Base-by-base conservation (phyloP, 2,797 vertebrate genomes). In the Hybognathus amarus region DNA sequence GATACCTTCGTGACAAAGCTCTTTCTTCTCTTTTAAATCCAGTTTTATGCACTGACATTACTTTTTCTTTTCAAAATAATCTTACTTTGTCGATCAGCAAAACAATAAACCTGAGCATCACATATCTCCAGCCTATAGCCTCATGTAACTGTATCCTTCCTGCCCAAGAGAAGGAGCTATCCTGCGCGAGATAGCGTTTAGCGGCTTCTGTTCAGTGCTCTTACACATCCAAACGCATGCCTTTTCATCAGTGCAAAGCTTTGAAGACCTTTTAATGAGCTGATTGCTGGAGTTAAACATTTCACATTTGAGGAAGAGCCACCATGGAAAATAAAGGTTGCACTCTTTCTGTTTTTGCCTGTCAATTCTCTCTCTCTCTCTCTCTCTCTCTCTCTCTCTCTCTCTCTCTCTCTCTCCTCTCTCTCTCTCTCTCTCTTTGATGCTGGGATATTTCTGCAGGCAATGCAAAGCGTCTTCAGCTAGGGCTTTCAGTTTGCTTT, bases 151-250 rank as follows among this genome's bases (percentile, higher is more conserved):
- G 4, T 50, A 22, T 67, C 47, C 56, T 75, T 68, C 68, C 18
- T 11, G 22, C 27, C 33, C 0, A 33, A 52, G 8, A 66, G 18
- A 75, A 38, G 36, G 36, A 36, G 36, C 36, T 36, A 36, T 36
- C 36, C 36, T 27, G 50, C 2, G 13, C 13, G 42, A 54, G 24
- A 33, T 91, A 91, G 85, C 79, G 92, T 91, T 95, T 95, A 96
- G 87, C 92, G 94, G 89, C 93, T 95, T 92, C 93, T 83, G 90
- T 88, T 88, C 93, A 92, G 93, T 92, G 92, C 93, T 95, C 96
- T 97, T 96, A 96, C 95, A 95, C 95, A 97, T 97, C 96, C 94
- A 97, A 96, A 97, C 94, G 94, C 94, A 92, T 93, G 95, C 95
- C 95, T 97, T 95, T 95, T 95, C 96, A 96, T 96, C 96, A 96